Evolutionary conservation across 1,140 invertebrate genomes (phyloP).

Genomic region (Thaumatotibia leucotreta): DNA sequence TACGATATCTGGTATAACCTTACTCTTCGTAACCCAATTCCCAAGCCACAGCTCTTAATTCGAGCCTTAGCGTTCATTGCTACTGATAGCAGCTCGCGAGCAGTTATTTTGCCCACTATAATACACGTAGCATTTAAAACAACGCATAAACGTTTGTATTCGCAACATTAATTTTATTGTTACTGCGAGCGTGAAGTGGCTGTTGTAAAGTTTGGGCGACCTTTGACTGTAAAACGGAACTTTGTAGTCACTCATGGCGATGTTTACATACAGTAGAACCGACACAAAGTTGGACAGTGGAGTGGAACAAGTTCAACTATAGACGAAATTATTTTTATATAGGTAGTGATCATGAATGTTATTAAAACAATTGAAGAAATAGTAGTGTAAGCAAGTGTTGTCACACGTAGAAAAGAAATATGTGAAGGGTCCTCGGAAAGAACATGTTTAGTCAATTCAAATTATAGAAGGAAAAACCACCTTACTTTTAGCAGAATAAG

Average conservation of each 20-base stretch:
- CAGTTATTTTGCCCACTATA: background rate
- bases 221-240: background rate
- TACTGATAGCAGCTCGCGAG: background rate
- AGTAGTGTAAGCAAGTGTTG: too few species aligned
- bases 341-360: too few species aligned
- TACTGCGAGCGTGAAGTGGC: background rate
- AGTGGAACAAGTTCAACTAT: too few species aligned
- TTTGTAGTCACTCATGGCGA: background rate
- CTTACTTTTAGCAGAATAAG: too few species aligned
- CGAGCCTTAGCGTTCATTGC: slow-evolving; percentile 2
- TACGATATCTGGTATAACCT: background rate
- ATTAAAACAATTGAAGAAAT: too few species aligned
- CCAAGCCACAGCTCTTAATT: background rate
- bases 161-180: slow-evolving; percentile 13
- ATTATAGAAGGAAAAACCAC: too few species aligned
- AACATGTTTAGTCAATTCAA: too few species aligned
- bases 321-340: too few species aligned
- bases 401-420: too few species aligned
- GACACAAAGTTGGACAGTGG: too few species aligned
- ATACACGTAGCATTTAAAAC: slow-evolving; percentile 12
- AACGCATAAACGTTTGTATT: background rate
- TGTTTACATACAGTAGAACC: background rate
- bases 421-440: too few species aligned
- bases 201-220: background rate
- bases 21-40: background rate